phyloP scores from a whole-genome alignment of 2,797 vertebrate genomes.

The Acipenser oxyrinchus region DNA sequence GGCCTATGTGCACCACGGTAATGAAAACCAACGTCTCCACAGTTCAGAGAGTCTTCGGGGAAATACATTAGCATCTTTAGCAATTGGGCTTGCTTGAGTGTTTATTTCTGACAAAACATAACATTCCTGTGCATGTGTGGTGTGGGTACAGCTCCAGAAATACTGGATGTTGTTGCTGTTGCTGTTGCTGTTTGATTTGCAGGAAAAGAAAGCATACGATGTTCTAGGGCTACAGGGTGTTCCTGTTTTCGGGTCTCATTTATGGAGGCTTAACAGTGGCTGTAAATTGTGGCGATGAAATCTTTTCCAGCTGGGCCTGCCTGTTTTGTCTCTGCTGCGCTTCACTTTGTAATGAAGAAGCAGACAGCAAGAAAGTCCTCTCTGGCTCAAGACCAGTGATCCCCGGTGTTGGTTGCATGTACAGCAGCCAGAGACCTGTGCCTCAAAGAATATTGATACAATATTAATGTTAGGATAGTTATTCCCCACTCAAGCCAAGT shows the following conservation, averaged over 20 bases:
- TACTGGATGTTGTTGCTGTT: not conserved
- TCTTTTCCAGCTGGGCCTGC: conserved; percentile 14
- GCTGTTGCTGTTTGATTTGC: not conserved
- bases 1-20: no score
- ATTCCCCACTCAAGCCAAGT: not conserved
- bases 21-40: no score
- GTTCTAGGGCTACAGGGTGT: conserved; percentile 42
- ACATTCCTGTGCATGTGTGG: no score
- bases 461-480: conserved; percentile 21
- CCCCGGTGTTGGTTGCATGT: conserved; percentile 3
- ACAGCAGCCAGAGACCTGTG: not conserved
- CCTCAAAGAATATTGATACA: conserved; percentile 27
- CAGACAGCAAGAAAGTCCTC: conserved; percentile 9
- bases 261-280: conserved; percentile 35
- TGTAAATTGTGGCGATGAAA: conserved; percentile 42
- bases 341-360: not conserved
- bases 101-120: no score
- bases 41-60: no score
- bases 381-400: conserved; percentile 9
- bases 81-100: no score
- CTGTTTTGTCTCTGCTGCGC: not conserved
- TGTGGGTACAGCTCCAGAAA: no score
- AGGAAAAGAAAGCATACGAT: conserved; percentile 18
- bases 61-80: no score
- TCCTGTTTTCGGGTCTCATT: conserved; percentile 20